Percentiles rank a stretch among this genome's conserved stretches.
phyloP scores from a whole-genome alignment of 2,797 vertebrate species.

The Anguilla megastoma region DNA sequence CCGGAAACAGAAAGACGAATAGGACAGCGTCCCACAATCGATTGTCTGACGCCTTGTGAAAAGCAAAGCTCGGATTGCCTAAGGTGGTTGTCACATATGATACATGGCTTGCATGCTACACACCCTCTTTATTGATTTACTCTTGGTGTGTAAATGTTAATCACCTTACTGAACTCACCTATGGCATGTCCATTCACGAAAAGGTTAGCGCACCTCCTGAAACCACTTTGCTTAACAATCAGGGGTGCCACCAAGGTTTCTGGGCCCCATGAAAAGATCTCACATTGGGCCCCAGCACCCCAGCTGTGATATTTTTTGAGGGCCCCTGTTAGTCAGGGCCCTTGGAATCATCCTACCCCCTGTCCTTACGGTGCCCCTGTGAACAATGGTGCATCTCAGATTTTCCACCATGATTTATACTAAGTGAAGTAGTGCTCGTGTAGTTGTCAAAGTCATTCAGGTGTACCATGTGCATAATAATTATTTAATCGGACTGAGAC shows the following conservation, averaged over 20 bases:
- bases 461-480: background rate
- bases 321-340: too few relatives aligned
- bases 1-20: background rate
- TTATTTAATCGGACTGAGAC: background rate
- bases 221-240: background rate
- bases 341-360: background rate
- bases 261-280: too few relatives aligned
- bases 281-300: too few relatives aligned
- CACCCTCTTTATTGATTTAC: background rate
- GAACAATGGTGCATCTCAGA: background rate
- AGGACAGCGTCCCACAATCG: background rate
- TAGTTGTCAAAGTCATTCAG: background rate
- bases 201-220: background rate
- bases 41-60: background rate
- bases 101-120: background rate
- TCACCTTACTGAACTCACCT: background rate
- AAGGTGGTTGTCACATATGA: background rate
- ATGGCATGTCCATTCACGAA: background rate
- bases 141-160: background rate
- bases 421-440: background rate
- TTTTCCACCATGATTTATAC: background rate
- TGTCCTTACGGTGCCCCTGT: background rate
- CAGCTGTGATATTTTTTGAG: too few relatives aligned
- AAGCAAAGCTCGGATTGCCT: background rate
- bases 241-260: too few relatives aligned